These are phyloP conservation scores for Acropternis orthonyx DNA, from an alignment of 2,797 vertebrate genomes.

Conservation along the genomic window DNA sequence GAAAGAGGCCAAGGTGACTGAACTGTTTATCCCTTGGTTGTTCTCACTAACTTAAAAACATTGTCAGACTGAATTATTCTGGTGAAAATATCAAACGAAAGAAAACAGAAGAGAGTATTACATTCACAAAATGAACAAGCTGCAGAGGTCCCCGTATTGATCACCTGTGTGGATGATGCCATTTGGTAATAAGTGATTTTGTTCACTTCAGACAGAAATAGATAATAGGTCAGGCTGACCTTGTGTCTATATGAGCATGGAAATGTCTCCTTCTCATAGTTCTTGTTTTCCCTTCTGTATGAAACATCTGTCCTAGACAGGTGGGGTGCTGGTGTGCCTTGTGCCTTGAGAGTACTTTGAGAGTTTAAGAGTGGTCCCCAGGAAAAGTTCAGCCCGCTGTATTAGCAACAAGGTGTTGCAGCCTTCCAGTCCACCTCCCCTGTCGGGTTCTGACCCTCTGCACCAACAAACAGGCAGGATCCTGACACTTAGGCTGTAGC, in stretches of 20 bases:
- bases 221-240: conserved; percentile 15
- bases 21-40: conserved; percentile 49
- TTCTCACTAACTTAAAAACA: conserved; percentile 51
- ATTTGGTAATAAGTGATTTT: conserved; percentile 22
- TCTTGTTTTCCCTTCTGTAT: background rate
- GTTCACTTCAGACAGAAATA: background rate
- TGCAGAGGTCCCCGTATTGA: conserved; percentile 2
- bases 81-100: conserved; percentile 53
- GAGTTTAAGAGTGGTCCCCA: background rate
- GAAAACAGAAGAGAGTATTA: background rate
- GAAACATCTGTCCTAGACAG: background rate
- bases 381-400: background rate
- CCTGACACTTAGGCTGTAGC: background rate
- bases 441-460: background rate
- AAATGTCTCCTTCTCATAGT: background rate
- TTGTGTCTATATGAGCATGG: background rate
- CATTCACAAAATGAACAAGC: background rate
- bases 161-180: background rate
- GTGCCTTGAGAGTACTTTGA: background rate
- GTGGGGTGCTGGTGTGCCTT: background rate
- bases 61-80: conserved; percentile 58
- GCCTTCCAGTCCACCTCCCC: background rate
- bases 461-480: background rate
- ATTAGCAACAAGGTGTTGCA: background rate
- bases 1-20: conserved; percentile 60